Percentiles rank a stretch among this genome's conserved stretches.
Evolutionary conservation across 2,113 vertebrate species (phyloP).

Genomic region (Ailurus styani): DNA sequence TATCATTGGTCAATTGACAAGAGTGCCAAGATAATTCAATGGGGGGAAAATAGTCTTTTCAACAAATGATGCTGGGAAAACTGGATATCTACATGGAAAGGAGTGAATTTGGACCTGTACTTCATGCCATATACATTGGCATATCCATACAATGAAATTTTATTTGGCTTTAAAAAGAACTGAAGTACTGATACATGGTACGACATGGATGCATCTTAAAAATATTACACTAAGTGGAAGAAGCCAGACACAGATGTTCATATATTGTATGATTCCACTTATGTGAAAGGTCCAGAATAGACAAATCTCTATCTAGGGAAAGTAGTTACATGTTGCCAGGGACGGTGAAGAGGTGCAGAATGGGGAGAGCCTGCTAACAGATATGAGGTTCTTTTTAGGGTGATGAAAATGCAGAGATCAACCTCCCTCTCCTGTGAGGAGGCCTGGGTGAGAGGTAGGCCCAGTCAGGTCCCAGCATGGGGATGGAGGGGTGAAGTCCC

Average conservation of each 20-base stretch:
- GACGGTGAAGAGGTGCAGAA: not conserved
- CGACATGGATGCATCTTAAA: not conserved
- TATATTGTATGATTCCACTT: not conserved
- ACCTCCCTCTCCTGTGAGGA: not conserved
- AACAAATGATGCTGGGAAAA: not conserved
- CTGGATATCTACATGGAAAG: not conserved
- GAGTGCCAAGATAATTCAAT: not conserved
- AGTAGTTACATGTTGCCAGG: not conserved
- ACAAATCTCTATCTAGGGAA: not conserved
- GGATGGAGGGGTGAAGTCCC: not conserved
- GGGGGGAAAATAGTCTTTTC: not conserved
- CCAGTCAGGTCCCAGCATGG: not conserved
- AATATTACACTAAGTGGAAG: not conserved
- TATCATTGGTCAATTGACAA: not conserved
- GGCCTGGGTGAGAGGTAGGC: not conserved
- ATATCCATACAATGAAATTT: not conserved
- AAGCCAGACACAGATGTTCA: not conserved
- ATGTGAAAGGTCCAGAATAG: not conserved
- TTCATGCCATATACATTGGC: not conserved
- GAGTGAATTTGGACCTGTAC: not conserved
- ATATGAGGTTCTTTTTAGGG: not conserved
- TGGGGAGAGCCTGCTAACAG: not conserved
- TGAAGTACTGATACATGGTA: not conserved
- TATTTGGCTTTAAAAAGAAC: not conserved
- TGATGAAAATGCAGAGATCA: not conserved